Conservation (phyloP, 92 coral and sea anemone species). For the Heteractis magnifica region DNA sequence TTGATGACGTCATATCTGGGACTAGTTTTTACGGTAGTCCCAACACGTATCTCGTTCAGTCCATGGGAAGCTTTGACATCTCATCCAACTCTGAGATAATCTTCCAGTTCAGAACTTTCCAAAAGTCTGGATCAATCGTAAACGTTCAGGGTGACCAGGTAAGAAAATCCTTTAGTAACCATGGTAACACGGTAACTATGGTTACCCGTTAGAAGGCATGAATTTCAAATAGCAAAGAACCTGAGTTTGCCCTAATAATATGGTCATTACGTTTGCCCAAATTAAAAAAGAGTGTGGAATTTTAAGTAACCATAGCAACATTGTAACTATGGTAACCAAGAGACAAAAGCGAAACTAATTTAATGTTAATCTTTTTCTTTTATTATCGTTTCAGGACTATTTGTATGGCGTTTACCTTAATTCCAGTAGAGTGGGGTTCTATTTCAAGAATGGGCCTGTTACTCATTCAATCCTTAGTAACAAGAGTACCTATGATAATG, state of each 20-base stretch:
- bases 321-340: neutral
- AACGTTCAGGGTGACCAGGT: conserved; percentile 59
- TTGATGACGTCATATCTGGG: conserved; percentile 54
- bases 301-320: neutral
- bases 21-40: conserved; percentile 81
- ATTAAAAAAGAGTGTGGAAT: too few relatives aligned
- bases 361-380: neutral
- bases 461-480: conserved; percentile 48
- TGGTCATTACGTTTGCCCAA: too few relatives aligned
- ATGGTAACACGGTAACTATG: neutral
- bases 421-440: conserved; percentile 71
- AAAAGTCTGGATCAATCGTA: conserved; percentile 44
- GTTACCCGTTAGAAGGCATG: too few relatives aligned
- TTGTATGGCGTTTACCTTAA: conserved; percentile 72
- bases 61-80: conserved; percentile 76
- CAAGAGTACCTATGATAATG: conserved; percentile 70
- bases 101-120: conserved; percentile 87
- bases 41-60: conserved; percentile 73
- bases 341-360: neutral
- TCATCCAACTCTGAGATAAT: conserved; percentile 69
- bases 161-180: neutral
- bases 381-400: conserved; percentile 47
- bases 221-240: too few relatives aligned
- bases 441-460: conserved; percentile 51
- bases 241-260: too few relatives aligned